Conservation (phyloP, 2,797 vertebrate genomes). For the Stomatorhinus walkeri region DNA sequence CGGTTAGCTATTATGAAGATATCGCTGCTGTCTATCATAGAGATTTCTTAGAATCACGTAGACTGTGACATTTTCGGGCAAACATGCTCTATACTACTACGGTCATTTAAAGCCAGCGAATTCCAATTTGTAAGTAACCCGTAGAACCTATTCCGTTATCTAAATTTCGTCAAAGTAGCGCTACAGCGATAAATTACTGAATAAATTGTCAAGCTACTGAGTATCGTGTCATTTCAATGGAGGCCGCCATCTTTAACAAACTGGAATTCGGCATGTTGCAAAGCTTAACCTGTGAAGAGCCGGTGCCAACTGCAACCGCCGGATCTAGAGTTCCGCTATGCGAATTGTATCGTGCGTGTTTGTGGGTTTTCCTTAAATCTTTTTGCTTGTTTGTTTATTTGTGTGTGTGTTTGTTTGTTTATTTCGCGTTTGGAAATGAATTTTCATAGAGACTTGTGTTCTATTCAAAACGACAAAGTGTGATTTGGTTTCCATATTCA, state of each 20-base stretch:
- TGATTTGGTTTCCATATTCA: background rate
- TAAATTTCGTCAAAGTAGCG: background rate
- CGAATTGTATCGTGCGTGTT: background rate
- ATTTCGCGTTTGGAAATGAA: no score
- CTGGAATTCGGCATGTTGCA: conserved; percentile 39
- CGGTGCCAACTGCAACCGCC: background rate
- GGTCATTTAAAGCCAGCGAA: background rate
- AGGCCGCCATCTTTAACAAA: conserved; percentile 59
- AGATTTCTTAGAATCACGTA: background rate
- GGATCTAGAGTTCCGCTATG: background rate
- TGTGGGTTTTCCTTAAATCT: background rate
- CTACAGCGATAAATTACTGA: background rate
- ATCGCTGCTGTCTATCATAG: background rate
- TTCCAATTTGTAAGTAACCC: background rate
- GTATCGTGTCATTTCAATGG: conserved; percentile 32
- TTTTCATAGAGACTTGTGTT: background rate
- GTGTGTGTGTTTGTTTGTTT: background rate
- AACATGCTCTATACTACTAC: background rate
- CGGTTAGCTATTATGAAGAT: background rate
- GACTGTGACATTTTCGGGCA: background rate
- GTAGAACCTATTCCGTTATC: background rate
- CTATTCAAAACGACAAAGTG: background rate
- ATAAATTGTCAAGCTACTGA: conserved; percentile 1
- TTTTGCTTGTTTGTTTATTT: background rate
- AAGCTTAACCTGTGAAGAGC: conserved; percentile 10